These are phyloP conservation scores for Apodemia hepburni DNA, from an alignment of 2,888 invertebrate genomes.

Conservation along the genomic window DNA sequence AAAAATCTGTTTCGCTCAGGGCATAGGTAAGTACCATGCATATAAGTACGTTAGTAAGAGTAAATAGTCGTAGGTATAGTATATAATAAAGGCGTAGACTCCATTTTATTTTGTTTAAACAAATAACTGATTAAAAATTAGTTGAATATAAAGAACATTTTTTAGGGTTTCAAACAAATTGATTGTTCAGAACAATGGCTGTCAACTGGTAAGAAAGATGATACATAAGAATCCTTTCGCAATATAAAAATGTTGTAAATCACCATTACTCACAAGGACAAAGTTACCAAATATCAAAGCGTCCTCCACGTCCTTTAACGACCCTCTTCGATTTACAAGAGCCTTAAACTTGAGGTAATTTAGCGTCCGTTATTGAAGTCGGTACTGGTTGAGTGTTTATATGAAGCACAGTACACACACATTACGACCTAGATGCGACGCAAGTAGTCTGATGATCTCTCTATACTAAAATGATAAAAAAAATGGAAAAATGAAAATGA, in stretches of 20 bases:
- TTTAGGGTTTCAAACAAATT: neutral
- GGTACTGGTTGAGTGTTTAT: neutral
- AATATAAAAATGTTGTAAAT: neutral
- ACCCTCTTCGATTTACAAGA: slow-evolving; percentile 4
- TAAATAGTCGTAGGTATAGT: too few relatives aligned
- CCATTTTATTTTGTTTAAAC: too few relatives aligned
- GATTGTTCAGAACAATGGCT: neutral
- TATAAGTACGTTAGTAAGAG: too few relatives aligned
- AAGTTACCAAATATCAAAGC: slow-evolving; percentile 4
- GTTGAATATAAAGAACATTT: neutral
- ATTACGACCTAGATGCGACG: neutral
- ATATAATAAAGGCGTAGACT: too few relatives aligned
- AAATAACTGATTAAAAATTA: too few relatives aligned
- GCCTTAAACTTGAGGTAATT: slow-evolving; percentile 4
- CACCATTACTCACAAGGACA: slow-evolving; percentile 1
- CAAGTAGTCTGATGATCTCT: too few relatives aligned
- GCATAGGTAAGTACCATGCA: too few relatives aligned
- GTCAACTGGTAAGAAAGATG: neutral
- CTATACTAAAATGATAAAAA: too few relatives aligned
- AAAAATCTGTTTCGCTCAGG: too few relatives aligned
- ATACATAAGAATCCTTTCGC: neutral
- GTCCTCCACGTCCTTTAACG: neutral
- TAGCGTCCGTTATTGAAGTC: neutral
- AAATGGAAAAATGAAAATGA: too few relatives aligned
- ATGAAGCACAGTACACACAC: neutral